Evolutionary conservation across 2,113 vertebrate genomes (phyloP).

Genomic region (Myocastor coypus): DNA sequence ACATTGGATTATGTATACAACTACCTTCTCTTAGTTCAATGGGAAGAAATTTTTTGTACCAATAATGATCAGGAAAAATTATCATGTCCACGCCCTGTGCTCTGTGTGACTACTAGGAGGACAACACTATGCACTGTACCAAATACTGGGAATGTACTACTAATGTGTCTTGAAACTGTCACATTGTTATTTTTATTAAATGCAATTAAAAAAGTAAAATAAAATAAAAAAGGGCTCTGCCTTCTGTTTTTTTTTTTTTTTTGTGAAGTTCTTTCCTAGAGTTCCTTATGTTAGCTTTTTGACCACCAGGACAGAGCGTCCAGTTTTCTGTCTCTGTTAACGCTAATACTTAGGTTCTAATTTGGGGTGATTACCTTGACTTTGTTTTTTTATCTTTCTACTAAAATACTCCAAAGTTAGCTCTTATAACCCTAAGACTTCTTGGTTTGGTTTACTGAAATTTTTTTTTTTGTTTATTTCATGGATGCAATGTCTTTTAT

Average conservation of each 20-base stretch:
- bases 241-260: not conserved
- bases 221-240: not conserved
- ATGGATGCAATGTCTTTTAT: not conserved
- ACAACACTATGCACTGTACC: too few species aligned
- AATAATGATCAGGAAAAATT: too few species aligned
- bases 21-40: too few species aligned
- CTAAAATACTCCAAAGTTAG: not conserved
- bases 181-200: too few species aligned
- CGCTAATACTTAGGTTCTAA: not conserved
- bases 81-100: too few species aligned
- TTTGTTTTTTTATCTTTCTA: not conserved
- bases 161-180: too few species aligned
- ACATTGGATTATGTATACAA: too few species aligned
- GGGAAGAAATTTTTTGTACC: too few species aligned
- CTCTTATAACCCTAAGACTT: not conserved
- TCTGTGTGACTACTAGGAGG: too few species aligned
- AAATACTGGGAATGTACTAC: too few species aligned
- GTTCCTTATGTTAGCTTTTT: slow-evolving; percentile 20
- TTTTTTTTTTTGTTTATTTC: slow-evolving; percentile 36
- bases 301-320: not conserved
- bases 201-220: too few species aligned
- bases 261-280: not conserved
- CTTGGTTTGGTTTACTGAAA: not conserved
- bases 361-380: not conserved
- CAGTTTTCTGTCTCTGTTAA: not conserved